Evolutionary conservation across 2,888 invertebrate genomes (phyloP).

Genomic region (Helicoverpa assulta): DNA sequence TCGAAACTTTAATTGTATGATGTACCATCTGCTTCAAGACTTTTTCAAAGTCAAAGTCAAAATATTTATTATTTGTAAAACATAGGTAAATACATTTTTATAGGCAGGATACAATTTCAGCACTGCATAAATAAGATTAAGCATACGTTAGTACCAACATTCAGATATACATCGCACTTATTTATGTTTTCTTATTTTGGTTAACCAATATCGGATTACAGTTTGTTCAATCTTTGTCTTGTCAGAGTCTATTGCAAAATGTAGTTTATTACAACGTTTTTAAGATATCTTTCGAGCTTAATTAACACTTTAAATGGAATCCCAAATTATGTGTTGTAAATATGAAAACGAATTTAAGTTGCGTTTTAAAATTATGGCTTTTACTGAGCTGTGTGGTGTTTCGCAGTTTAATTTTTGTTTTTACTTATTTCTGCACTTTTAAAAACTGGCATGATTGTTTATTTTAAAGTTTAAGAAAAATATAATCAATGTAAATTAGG

Average conservation of each 20-base stretch:
- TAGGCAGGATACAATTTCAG: conserved; percentile 43
- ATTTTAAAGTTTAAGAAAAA: too few relatives aligned
- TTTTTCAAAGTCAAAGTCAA: too few relatives aligned
- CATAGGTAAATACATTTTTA: too few relatives aligned
- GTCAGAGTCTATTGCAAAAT: conserved; percentile 52
- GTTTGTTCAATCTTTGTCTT: conserved; percentile 44
- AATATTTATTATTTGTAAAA: too few relatives aligned
- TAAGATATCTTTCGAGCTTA: conserved; percentile 44
- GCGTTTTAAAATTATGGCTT: conserved; percentile 37
- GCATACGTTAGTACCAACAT: conserved; percentile 22
- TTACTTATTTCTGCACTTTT: conserved; percentile 4
- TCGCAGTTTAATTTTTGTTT: conserved; percentile 16
- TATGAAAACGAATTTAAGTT: conserved; percentile 29
- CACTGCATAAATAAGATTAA: conserved; percentile 48
- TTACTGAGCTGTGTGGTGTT: conserved; percentile 25
- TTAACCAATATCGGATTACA: conserved; percentile 53
- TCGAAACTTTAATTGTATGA: too few relatives aligned
- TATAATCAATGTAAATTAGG: too few relatives aligned
- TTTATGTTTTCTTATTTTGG: conserved; percentile 55
- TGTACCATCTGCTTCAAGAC: too few relatives aligned
- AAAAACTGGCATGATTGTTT: neutral
- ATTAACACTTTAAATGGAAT: conserved; percentile 55
- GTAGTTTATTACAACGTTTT: conserved; percentile 48
- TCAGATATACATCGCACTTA: conserved; percentile 43
- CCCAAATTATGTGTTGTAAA: conserved; percentile 42